phyloP scores from a whole-genome alignment of 1,140 invertebrate species.

The Zaprionus lachaisei region DNA sequence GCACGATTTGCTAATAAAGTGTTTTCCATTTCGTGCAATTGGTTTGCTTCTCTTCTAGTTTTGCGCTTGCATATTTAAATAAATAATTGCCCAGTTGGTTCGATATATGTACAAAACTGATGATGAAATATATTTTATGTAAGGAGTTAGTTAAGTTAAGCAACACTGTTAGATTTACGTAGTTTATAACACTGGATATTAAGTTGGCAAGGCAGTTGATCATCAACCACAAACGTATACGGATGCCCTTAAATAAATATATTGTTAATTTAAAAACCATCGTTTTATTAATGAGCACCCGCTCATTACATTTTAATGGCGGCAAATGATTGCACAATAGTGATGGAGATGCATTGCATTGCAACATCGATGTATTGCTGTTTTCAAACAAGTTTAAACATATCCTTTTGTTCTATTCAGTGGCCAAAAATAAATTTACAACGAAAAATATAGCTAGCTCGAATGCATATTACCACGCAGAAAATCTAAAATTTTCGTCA shows the following conservation, averaged over 20 bases:
- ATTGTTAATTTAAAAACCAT: no score
- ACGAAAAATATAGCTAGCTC: neutral
- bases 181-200: no score
- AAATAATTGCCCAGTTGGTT: neutral
- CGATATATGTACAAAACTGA: neutral
- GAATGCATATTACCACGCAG: neutral
- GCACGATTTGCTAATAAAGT: constrained; percentile 11
- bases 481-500: neutral
- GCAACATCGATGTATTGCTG: neutral
- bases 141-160: no score
- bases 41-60: neutral
- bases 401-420: no score
- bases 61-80: neutral
- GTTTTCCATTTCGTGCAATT: constrained; percentile 7
- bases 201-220: no score
- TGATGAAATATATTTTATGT: constrained; percentile 4
- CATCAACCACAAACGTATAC: no score
- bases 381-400: no score
- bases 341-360: neutral
- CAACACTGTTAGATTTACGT: no score
- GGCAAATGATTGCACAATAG: neutral
- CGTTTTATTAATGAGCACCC: no score
- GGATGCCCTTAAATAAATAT: no score
- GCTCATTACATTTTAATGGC: no score
- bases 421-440: neutral